Base-by-base conservation (phyloP, 2,888 invertebrate genomes). In the Erynnis tages region DNA sequence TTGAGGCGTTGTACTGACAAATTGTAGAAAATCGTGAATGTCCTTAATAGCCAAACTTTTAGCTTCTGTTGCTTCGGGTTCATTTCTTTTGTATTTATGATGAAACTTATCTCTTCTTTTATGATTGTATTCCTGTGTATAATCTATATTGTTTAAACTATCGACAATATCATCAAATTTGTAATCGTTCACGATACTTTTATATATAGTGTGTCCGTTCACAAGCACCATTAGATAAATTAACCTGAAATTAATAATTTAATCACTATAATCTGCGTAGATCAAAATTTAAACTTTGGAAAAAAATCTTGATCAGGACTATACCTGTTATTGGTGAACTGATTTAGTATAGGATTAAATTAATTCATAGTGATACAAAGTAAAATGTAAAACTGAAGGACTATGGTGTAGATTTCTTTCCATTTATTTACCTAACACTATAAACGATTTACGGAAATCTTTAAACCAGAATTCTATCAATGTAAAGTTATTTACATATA, bases 221-320 rank as follows among this genome's bases (percentile, higher is more conserved):
- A 70, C 65, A 59, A 78, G 70, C 67, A 79, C 76, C 72, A 82
- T 80, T 67, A 82, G 72, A 76, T 77, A 76, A 76, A 82, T 76
- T 76, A 84, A 71, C 79, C 86, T 87, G 79, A 53, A 62, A 47
- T 25, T 38, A 23, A 21, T 19, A n/a, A n/a, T n/a, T n/a, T n/a
- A n/a, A n/a, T n/a, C n/a, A n/a, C n/a, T n/a, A n/a, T n/a, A n/a
- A n/a, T n/a, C n/a, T n/a, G n/a, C n/a, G n/a, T n/a, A n/a, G n/a
- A n/a, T n/a, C n/a, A n/a, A n/a, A n/a, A n/a, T n/a, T n/a, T n/a
- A n/a, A n/a, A n/a, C n/a, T n/a, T n/a, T n/a, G n/a, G n/a, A n/a
- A n/a, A n/a, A n/a, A n/a, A n/a, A n/a, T n/a, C n/a, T n/a, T n/a
- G n/a, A n/a, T n/a, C n/a, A n/a, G n/a, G n/a, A n/a, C n/a, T n/a